Base-by-base conservation (phyloP, 2,888 invertebrate genomes). In the Cybosia mesomella region DNA sequence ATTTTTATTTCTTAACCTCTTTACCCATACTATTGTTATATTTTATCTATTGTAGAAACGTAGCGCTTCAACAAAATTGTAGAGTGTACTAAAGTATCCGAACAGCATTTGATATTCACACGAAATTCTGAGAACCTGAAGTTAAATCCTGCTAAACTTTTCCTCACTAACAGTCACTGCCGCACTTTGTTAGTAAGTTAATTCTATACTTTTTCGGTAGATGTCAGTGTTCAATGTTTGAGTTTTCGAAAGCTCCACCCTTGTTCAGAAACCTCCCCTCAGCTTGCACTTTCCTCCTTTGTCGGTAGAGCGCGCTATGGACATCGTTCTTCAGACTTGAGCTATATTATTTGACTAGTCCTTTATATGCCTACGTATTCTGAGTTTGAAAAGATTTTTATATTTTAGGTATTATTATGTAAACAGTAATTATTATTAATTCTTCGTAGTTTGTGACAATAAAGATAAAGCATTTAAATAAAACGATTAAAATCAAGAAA, bases 251-350 rank as follows among this genome's bases (percentile, higher is more conserved):
- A 75, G 70, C 77, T 77, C 65, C 73, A 74, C 79, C 80, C 75
- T 65, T 64, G 64, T 72, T 71, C 64, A 77, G 67, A 75, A 82
- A 83, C 82, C 86, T 77, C 77, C 83, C 83, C 79, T 77, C 72
- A 70, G 79, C 76, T 76, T 79, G 75, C 71, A 67, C 79, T 83
- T 92, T 88, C 69, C 85, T 74, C 72, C 72, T 71, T 68, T 71
- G 77, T 76, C 92, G 83, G 83, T 83, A 94, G 94, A 94, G 89
- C 72, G 92, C 94, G 94, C 92, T 90, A 83, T 79, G 43, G 64
- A 73, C 71, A 74, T 8, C 21, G 62, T 66, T 74, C 13, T 68
- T 60, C 13, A 43, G 28, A 57, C 11, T 24, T 32, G 28, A 57
- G 55, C 22, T 55, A 60, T 9, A 54, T 53, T 58, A 22, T 15